Evolutionary conservation across 92 coral and sea anemone genomes (phyloP).

Genomic region (Muricea muricata): DNA sequence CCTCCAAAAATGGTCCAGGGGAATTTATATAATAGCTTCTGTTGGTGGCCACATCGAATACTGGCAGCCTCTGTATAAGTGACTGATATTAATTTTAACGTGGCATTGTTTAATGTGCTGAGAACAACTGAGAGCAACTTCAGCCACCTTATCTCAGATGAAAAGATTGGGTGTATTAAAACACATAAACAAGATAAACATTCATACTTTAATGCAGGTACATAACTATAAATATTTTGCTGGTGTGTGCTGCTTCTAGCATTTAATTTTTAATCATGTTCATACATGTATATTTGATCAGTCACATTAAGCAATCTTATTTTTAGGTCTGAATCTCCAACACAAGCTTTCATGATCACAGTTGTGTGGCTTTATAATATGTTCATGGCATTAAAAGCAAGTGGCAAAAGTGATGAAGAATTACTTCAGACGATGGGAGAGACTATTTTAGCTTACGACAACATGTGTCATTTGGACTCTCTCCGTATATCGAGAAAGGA

Average conservation of each 20-base stretch:
- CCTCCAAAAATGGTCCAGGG: constrained; percentile 64
- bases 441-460: constrained; percentile 5
- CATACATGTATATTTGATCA: not conserved
- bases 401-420: constrained; percentile 28
- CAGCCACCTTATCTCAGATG: not conserved
- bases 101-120: not conserved
- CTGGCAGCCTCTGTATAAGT: constrained; percentile 72
- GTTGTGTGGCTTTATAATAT: not conserved
- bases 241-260: no score
- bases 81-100: not conserved
- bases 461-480: not conserved
- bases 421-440: not conserved
- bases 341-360: not conserved
- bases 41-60: constrained; percentile 69
- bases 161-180: no score
- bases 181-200: no score
- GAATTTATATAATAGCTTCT: constrained; percentile 49
- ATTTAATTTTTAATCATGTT: no score
- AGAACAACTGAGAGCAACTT: no score
- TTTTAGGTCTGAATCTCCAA: not conserved
- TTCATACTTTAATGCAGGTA: no score
- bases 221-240: no score
- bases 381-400: not conserved
- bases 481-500: not conserved
- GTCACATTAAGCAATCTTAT: no score